Evolutionary conservation across 1,140 invertebrate species (phyloP), one percentile per base, ranked within the genome.

Genomic region (Ostrea edulis): DNA sequence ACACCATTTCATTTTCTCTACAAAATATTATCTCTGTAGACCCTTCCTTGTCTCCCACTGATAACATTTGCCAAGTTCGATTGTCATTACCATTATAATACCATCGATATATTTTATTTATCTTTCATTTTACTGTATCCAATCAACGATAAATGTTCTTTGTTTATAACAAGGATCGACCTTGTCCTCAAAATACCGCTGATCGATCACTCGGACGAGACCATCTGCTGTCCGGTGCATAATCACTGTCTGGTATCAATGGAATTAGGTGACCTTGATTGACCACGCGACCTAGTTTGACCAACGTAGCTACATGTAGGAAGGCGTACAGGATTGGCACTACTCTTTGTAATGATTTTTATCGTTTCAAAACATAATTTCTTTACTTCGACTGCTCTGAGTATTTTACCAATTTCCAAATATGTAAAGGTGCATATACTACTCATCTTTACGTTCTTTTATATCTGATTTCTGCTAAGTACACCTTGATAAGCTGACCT

Each of bases 201-300:
- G 25, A 77, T 77, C 68, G 25, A 77, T 77, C 25, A 25, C 29
- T 77, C 68, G 68, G 68, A 77, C 68, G 68, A 25, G 25, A 77
- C 68, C 68, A 77, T 77, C 68, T 77, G 68, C 68, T 77, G 68
- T 77, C 68, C 68, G 68, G 68, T 29, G 68, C 68, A 25, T 77
- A 77, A 77, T 77, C 12, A 25, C 12, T 71, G 68, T 77, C 68
- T 77, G 68, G 29, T 35, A 77, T 5, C 68, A 77, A 35, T 25
- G 68, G 68, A 77, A 77, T 77, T 77, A 77, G 68, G 68, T 77
- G 68, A 77, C 68, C 68, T 77, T 77, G 22, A 77, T 77, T 77
- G 68, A 77, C 68, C 68, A 77, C 9, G 68, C 25, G 68, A 77
- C 68, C 68, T 77, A 77, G 25, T 29, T 77, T 77, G 68, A 77